phyloP scores from a whole-genome alignment of 2,797 vertebrate species.

The Paguma larvata region DNA sequence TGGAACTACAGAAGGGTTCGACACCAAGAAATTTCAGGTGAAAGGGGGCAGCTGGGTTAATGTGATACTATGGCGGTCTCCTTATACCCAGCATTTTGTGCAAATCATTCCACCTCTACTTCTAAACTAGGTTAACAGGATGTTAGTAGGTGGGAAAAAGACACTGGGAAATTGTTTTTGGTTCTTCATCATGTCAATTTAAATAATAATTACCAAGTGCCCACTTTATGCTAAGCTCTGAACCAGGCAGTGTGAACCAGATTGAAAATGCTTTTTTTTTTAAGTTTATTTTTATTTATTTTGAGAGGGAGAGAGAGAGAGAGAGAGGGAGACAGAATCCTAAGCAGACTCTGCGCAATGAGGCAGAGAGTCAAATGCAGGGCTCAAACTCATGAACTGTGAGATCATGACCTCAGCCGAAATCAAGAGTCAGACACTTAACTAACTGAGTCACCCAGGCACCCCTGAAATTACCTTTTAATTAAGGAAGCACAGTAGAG shows the following conservation, averaged over 20 bases:
- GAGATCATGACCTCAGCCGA: too few relatives aligned
- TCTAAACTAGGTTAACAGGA: not conserved
- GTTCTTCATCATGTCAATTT: not conserved
- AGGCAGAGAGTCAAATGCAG: too few relatives aligned
- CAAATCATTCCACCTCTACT: not conserved
- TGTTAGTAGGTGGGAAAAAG: not conserved
- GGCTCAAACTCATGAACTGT: too few relatives aligned
- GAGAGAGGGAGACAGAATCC: too few relatives aligned
- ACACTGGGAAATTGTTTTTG: not conserved
- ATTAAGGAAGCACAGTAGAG: constrained; percentile 3
- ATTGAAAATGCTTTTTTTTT: not conserved
- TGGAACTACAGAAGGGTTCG: constrained; percentile 23
- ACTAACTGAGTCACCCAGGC: too few relatives aligned
- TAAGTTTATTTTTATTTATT: too few relatives aligned
- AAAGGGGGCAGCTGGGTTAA: not conserved
- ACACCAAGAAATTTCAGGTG: constrained; percentile 59
- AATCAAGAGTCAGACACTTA: too few relatives aligned
- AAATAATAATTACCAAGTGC: constrained; percentile 26
- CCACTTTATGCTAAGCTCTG: not conserved
- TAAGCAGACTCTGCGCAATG: too few relatives aligned
- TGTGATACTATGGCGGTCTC: not conserved
- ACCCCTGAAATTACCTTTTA: not conserved
- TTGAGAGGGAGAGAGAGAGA: too few relatives aligned
- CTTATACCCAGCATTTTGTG: not conserved
- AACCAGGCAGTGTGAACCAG: not conserved